Evolutionary conservation across 1,140 invertebrate genomes (phyloP), one percentile per base, ranked within the genome.

Genomic region (Archegozetes longisetosus): DNA sequence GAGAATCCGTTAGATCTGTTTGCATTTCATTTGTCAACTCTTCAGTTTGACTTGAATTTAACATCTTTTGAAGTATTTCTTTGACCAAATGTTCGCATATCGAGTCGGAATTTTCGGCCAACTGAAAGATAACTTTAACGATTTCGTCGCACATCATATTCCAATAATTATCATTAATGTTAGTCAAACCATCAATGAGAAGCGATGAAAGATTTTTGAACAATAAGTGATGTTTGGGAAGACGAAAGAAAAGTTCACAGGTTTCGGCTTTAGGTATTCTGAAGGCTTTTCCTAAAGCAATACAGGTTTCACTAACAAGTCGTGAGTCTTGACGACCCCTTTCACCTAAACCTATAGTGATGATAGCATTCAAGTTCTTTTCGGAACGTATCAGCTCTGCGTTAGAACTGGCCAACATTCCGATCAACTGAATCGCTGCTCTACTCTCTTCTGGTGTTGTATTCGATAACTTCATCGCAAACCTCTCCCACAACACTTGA

Each of bases 401-500:
- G 53, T 80, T 72, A 17, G 72, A 71, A 51, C 66, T 74, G 1
- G 82, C 80, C 47, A 77, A 78, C 82, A 90, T 86, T 20, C 82
- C 80, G 0, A 90, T 73, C 0, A 91, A 68, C 24, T 82, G 73
- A 3, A 89, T 70, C 1, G 86, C 82, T 17, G 79, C 75, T 50
- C 80, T 76, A 56, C 83, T 82, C 53, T 88, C 81, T 64, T 78
- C 73, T 2, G 75, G 69, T 0, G 80, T 81, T 0, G 80, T 82
- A 17, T 81, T 78, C 23, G 82, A 75, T n/a, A 84, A 76, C 67
- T 85, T 86, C 65, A 82, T 77, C 0, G 84, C 78, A 68, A 86
- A 90, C 59, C 79, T 81, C 70, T 89, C 84, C 82, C 84, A 90
- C 29, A 90, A 73, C 13, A 88, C 78, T 77, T 84, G 68, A 62